Evolutionary conservation across 2,797 vertebrate genomes (phyloP), one percentile per base, ranked within the genome.

Genomic region (Pagetopsis macropterus): DNA sequence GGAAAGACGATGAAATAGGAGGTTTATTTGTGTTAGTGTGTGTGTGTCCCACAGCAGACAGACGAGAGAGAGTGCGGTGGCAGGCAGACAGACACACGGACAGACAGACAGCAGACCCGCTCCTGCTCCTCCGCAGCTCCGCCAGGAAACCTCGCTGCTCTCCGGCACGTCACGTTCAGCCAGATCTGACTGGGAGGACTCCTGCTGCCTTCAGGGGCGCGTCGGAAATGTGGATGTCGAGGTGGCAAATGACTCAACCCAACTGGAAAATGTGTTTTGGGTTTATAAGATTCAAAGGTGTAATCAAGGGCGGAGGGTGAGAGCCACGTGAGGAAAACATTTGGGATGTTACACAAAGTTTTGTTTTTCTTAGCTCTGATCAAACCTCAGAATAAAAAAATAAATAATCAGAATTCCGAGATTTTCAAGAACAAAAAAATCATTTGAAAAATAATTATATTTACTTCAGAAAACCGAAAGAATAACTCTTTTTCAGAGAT

Each of bases 81-180:
- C 58, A 19, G 68, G 49, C 65, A 70, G 72, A 61, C 70, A 57
- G 46, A 64, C 71, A 33, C 16, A 67, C 64, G 50, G 69, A 68
- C 69, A 23, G 58, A 84, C 82, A 50, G 79, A 86, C 81, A 65
- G 85, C 78, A 74, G 71, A 79, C 85, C 83, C 79, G 82, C 74
- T 89, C 82, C 89, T 64, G 85, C 82, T 90, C 89, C 83, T 84
- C 86, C 82, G 73, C 72, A 80, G 88, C 90, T 84, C 87, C 81
- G 84, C 79, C 81, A 87, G 90, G 92, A 92, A 91, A 88, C 78
- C 87, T 91, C 76, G 75, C 81, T 85, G 75, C 81, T 85, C 80
- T 46, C 82, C 88, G 65, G 81, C 89, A 61, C 90, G 93, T 94
- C 92, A 93, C 92, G 86, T 81, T 84, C 83, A 85, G 87, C 82